Percentiles rank a stretch among this genome's conserved stretches.
Conservation (phyloP, 2,113 vertebrate genomes). For the Mus pahari region DNA sequence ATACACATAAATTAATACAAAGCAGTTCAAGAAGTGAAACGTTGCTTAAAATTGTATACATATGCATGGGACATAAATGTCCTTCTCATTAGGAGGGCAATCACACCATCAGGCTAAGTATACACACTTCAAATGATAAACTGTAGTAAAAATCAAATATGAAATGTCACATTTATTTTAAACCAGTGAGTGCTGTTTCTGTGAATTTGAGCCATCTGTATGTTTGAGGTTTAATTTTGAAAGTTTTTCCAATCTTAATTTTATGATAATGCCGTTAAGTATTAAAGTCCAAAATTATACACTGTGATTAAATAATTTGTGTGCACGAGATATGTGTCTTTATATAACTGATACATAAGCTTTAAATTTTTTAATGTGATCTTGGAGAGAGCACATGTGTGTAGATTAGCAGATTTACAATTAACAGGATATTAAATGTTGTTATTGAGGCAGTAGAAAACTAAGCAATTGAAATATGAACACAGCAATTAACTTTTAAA, state of each 20-base stretch:
- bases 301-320: not conserved
- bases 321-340: not conserved
- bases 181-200: not conserved
- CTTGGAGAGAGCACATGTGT: not conserved
- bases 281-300: not conserved
- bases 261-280: not conserved
- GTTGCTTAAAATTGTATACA: not conserved
- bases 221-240: slow-evolving; percentile 1
- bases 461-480: not conserved
- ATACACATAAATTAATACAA: not conserved
- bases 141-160: not conserved
- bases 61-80: not conserved
- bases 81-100: not conserved
- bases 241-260: slow-evolving; percentile 1
- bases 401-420: not conserved
- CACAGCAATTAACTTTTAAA: not conserved
- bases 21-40: not conserved
- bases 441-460: not conserved
- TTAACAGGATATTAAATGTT: not conserved
- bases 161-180: not conserved
- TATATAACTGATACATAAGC: not conserved
- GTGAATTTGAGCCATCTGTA: not conserved
- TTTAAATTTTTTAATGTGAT: not conserved
- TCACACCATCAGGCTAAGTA: not conserved
- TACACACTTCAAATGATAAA: not conserved